Evolutionary conservation across 2,888 invertebrate species (phyloP), one percentile per base, ranked within the genome.

Genomic region (Opisthograptis luteolata): DNA sequence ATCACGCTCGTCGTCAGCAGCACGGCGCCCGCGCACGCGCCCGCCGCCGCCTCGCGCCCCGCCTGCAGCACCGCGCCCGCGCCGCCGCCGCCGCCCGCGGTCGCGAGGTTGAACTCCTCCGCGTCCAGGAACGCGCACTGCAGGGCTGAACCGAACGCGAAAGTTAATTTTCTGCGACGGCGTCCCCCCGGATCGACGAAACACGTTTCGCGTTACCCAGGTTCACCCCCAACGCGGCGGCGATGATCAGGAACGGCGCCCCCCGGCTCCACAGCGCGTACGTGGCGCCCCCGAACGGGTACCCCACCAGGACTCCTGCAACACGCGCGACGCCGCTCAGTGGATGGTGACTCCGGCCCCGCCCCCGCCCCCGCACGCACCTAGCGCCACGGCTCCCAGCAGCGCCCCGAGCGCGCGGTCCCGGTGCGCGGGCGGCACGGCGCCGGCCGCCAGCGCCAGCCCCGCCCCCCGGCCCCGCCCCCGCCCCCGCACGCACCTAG

Each of bases 301-400:
- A 89, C 2, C 89, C 89, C 52, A 88, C 87, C 55, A 89, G 57
- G 40, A 89, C 89, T 2, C 89, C 89, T 89, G 74, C 20, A 31
- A 51, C 28, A n/a, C 12, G 7, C 24, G 7, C n/a, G 9, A 10
- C 40, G 8, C 2, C 2, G 3, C 12, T 2, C 8, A 27, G 0
- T 1, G 3, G n/a, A n/a, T n/a, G n/a, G n/a, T n/a, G n/a, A n/a
- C n/a, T n/a, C n/a, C n/a, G n/a, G n/a, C n/a, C n/a, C n/a, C n/a
- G n/a, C n/a, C n/a, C n/a, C n/a, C n/a, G n/a, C n/a, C n/a, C n/a
- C n/a, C n/a, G n/a, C n/a, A n/a, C n/a, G n/a, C n/a, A n/a, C n/a
- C n/a, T n/a, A n/a, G n/a, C n/a, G n/a, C n/a, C n/a, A n/a, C n/a
- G n/a, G n/a, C n/a, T n/a, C n/a, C n/a, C n/a, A n/a, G n/a, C n/a